Evolutionary conservation across 2,113 vertebrate genomes (phyloP), one percentile per base, ranked within the genome.

Genomic region (Laticauda colubrina): DNA sequence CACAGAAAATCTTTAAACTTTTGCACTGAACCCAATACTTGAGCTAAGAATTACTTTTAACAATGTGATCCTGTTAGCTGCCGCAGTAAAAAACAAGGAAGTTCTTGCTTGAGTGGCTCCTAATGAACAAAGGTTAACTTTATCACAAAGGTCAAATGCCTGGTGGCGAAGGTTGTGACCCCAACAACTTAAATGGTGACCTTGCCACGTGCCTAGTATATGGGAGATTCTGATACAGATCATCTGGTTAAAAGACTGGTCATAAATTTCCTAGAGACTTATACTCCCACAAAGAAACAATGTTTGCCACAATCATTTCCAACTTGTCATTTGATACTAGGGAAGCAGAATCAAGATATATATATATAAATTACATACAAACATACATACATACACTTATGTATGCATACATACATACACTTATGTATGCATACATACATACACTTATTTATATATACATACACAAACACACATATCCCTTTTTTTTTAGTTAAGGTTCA

Each of bases 91-190:
- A 97, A 97, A 97, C 98, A 97, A 98, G 97, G 97, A 98, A 97
- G 97, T 98, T 98, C 98, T 98, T 96, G 98, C 98, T 98, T 98
- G 98, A 98, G 97, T 98, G 98, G 97, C 98, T 98, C 98, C 98
- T 98, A 98, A 99, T 98, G 98, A 98, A 98, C 97, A 98, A 98
- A 98, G 98, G 97, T 98, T 98, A 98, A 98, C 98, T 99, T 99
- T 99, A 98, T 98, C 98, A 98, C 97, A 98, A 98, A 98, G 98
- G 98, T 99, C 98, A 99, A 99, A 98, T 97, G 98, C 98, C 97
- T 98, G 96, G 97, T 98, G 98, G 98, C 98, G 98, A 98, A 98
- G 98, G 98, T 99, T 98, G 95, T 94, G 97, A 98, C 98, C 98
- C 97, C 97, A 97, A 98, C 98, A 98, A 98, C 97, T 98, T 98